Evolutionary conservation across 2,888 invertebrate species (phyloP).

Genomic region (Apodemia zela): DNA sequence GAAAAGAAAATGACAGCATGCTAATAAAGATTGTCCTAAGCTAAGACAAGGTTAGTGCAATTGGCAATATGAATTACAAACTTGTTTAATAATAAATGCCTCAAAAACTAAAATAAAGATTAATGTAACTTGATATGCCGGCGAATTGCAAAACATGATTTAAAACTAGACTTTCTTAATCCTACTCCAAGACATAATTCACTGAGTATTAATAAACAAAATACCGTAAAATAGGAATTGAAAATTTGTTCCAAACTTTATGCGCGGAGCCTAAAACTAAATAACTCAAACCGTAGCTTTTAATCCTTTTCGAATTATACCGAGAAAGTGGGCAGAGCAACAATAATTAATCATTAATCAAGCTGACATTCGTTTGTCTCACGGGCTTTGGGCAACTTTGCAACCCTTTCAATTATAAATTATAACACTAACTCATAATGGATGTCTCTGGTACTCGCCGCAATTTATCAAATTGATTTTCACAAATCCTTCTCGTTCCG

Average conservation of each 20-base stretch:
- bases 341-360: conserved; percentile 78
- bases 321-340: conserved; percentile 67
- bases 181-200: conserved; percentile 3
- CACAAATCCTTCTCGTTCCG: conserved; percentile 57
- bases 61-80: too few relatives aligned
- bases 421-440: conserved; percentile 75
- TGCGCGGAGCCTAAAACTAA: conserved; percentile 24
- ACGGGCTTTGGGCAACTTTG: conserved; percentile 54
- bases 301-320: conserved; percentile 43
- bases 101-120: background rate
- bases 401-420: conserved; percentile 76
- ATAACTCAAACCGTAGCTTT: conserved; percentile 27
- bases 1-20: too few relatives aligned
- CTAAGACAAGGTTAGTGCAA: too few relatives aligned
- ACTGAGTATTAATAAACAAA: conserved; percentile 23
- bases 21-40: too few relatives aligned
- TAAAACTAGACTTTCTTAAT: background rate
- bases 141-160: background rate
- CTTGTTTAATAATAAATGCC: too few relatives aligned
- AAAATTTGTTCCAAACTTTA: conserved; percentile 24
- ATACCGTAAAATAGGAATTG: conserved; percentile 24
- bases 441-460: conserved; percentile 64
- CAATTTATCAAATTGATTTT: conserved; percentile 77
- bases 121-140: background rate
- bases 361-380: conserved; percentile 72